Base-by-base conservation (phyloP, 2,888 invertebrate species). In the Idaea straminata region DNA sequence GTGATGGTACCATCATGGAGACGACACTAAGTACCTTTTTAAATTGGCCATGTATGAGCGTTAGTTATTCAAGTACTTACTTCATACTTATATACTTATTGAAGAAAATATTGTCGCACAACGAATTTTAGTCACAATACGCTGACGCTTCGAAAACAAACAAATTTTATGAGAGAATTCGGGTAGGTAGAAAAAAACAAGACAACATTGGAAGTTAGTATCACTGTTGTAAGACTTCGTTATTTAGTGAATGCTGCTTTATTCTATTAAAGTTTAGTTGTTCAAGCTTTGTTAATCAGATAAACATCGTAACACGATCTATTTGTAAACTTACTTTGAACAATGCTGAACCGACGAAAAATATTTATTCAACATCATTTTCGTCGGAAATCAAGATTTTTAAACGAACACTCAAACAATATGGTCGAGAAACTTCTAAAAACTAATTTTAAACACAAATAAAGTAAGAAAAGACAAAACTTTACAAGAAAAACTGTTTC, bases 321-420 rank as follows among this genome's bases (percentile, higher is more conserved):
- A 5, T 7, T 60, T 58, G 57, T 64, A 15, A 68, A 80, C 84
- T 83, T 77, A 85, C 84, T 66, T 64, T 3, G 62, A 35, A 25
- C 61, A 70, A 73, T 76, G 71, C 68, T 80, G 73, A 69, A 85
- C 74, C 4, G 87, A 87, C 68, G 82, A 74, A 77, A 88, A 85
- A 72, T 81, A 88, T 58, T 86, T 84, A 25, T 82, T 80, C 59
- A 86, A 59, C 64, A 87, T 71, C 74, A 79, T 82, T 47, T 10
- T 10, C 47, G 47, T 13, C 13, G 10, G 10, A 47, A 47, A 47
- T 3, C 7, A 47, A 7, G 5, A 4, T 7, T 5, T 47, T 6
- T 25, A 25, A 25, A 25, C 25, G 25, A 25, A 25, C 25, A 25
- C 25, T 25, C 69, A 66, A 35, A 65, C 35, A 57, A 4, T 15